phyloP scores from a whole-genome alignment of 2,797 vertebrate species.

The Tragelaphus eurycerus region DNA sequence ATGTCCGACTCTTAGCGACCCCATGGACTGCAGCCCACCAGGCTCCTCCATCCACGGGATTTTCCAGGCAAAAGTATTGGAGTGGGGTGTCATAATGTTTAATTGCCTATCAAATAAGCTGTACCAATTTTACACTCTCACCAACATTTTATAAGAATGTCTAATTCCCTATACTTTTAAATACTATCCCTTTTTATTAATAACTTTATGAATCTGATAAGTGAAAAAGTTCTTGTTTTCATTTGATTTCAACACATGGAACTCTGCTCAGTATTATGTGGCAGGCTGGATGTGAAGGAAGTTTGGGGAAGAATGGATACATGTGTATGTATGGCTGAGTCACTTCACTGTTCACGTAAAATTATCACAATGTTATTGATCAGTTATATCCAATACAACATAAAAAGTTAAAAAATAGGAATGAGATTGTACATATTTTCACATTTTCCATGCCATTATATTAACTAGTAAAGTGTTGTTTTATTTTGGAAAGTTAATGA shows the following conservation, averaged over 20 bases:
- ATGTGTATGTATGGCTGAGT: neutral
- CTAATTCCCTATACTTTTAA: neutral
- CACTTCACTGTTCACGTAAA: neutral
- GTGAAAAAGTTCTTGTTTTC: neutral
- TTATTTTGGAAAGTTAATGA: neutral
- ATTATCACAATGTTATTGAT: neutral
- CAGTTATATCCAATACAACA: neutral
- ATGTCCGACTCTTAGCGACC: too few relatives aligned
- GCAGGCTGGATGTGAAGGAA: neutral
- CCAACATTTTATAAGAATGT: neutral
- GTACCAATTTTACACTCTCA: neutral
- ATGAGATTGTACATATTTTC: neutral
- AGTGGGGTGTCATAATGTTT: neutral
- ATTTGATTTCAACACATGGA: neutral
- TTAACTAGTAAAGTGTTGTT: neutral
- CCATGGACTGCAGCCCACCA: too few relatives aligned
- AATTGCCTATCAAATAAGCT: neutral
- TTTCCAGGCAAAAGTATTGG: too few relatives aligned
- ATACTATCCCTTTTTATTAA: neutral
- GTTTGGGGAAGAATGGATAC: neutral
- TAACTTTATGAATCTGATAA: neutral
- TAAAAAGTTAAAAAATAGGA: neutral
- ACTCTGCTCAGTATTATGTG: neutral
- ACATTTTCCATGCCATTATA: neutral
- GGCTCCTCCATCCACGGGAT: too few relatives aligned